Conservation (phyloP, 2,888 invertebrate species). For the Stenotaenia linearis region DNA sequence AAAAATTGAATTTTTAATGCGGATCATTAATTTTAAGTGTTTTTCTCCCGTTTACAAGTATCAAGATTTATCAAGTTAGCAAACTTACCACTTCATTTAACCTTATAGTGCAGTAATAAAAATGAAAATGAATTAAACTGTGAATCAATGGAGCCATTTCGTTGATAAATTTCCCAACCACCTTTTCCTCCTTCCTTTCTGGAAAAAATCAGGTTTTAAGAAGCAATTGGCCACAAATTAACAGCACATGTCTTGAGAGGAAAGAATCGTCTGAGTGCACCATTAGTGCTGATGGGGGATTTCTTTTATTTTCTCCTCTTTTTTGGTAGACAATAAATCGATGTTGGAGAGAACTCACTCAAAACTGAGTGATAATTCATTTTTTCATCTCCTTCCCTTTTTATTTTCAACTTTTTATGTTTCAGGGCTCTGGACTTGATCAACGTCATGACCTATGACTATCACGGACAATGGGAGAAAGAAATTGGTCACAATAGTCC, state of each 20-base stretch:
- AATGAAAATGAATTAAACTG: neutral
- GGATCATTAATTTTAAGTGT: neutral
- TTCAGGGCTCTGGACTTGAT: conserved; percentile 67
- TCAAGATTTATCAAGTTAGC: neutral
- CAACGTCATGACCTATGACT: conserved; percentile 93
- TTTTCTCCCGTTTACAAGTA: neutral
- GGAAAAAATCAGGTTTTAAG: neutral
- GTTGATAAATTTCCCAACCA: neutral
- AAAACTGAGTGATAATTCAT: neutral
- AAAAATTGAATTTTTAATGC: neutral
- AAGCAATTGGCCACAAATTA: conserved; percentile 4
- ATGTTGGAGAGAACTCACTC: neutral
- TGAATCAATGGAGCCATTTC: neutral
- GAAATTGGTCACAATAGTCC: conserved; percentile 91
- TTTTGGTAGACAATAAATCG: neutral
- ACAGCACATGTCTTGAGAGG: neutral
- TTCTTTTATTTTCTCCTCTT: neutral
- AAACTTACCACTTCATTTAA: neutral
- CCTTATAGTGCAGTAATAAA: neutral
- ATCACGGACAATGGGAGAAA: conserved; percentile 91
- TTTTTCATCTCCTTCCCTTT: too few species aligned
- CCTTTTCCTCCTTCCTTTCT: neutral
- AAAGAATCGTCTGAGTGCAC: neutral
- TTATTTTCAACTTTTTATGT: too few species aligned
- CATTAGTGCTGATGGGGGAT: neutral